Percentiles rank a stretch among this genome's conserved stretches.
Conservation (phyloP, 2,113 vertebrate species). For the Centropus unirufus region DNA sequence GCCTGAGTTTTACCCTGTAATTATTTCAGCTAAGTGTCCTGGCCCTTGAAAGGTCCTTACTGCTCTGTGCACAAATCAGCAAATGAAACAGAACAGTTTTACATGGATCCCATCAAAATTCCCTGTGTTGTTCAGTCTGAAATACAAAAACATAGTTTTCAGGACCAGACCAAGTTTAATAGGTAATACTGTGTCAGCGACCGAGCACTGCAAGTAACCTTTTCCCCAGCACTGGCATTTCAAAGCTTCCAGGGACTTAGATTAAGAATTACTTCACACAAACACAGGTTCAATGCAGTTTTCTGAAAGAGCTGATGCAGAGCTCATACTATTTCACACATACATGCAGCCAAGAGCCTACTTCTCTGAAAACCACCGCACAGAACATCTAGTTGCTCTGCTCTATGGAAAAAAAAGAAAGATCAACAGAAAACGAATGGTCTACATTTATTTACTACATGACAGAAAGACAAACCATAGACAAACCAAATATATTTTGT, state of each 20-base stretch:
- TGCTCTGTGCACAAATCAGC: not conserved
- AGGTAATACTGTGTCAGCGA: not conserved
- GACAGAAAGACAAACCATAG: not conserved
- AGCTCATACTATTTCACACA: not conserved
- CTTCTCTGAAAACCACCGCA: not conserved
- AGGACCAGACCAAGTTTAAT: not conserved
- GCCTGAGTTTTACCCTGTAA: not conserved
- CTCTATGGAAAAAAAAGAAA: not conserved
- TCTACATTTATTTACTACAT: not conserved
- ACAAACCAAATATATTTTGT: not conserved
- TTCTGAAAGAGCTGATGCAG: not conserved
- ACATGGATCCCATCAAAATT: not conserved
- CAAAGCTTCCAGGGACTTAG: not conserved
- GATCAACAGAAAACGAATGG: not conserved
- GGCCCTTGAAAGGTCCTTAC: not conserved
- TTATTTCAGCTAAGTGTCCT: not conserved
- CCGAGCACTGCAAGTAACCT: not conserved
- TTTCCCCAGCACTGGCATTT: not conserved
- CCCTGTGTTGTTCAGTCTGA: not conserved
- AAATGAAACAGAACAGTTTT: not conserved
- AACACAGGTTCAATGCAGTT: not conserved
- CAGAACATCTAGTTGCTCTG: not conserved
- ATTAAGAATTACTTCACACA: not conserved
- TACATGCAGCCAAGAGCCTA: not conserved
- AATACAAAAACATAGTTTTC: not conserved